A percentile compares a stretch with the other conserved stretches of the same genome.
These are phyloP conservation scores for Macrocentrus cingulum DNA, from an alignment of 1,140 invertebrate genomes.

Conservation along the genomic window DNA sequence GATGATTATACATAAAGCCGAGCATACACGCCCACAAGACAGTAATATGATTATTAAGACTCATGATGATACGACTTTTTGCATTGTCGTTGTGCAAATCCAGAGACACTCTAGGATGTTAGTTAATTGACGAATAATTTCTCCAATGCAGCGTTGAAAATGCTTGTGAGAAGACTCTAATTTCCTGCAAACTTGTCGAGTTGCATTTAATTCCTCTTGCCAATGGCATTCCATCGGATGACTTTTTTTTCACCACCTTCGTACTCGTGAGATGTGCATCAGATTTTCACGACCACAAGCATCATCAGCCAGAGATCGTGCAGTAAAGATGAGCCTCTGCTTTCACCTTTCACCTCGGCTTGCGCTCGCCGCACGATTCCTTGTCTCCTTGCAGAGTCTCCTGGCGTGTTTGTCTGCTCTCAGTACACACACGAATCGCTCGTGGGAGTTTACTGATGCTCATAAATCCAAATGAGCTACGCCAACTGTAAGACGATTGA, in stretches of 20 bases:
- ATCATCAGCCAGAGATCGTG: constrained; percentile 25
- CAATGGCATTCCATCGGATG: no score
- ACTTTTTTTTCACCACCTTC: background rate
- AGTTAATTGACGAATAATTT: constrained; percentile 37
- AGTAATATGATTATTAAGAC: constrained; percentile 34
- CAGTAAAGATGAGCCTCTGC: constrained; percentile 29
- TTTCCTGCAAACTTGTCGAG: no score
- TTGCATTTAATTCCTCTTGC: background rate
- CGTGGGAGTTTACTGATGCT: constrained; percentile 13
- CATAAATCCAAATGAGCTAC: constrained; percentile 10
- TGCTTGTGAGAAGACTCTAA: no score
- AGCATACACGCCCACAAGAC: constrained; percentile 9
- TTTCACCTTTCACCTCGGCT: constrained; percentile 57
- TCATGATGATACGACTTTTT: constrained; percentile 22
- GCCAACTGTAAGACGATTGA: constrained; percentile 14
- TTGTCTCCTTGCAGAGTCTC: constrained; percentile 35
- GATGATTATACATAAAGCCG: constrained; percentile 26
- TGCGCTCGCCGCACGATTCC: constrained; percentile 24
- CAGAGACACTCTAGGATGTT: constrained; percentile 13
- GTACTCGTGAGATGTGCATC: constrained; percentile 9
- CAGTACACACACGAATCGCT: background rate
- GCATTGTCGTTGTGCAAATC: constrained; percentile 7
- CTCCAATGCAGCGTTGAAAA: background rate
- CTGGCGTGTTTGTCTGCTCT: background rate
- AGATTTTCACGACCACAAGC: constrained; percentile 31